A percentile compares a stretch with the other conserved stretches of the same genome.
These are phyloP conservation scores for Bubo blakistoni DNA, from an alignment of 2,113 vertebrate genomes.

Conservation along the genomic window DNA sequence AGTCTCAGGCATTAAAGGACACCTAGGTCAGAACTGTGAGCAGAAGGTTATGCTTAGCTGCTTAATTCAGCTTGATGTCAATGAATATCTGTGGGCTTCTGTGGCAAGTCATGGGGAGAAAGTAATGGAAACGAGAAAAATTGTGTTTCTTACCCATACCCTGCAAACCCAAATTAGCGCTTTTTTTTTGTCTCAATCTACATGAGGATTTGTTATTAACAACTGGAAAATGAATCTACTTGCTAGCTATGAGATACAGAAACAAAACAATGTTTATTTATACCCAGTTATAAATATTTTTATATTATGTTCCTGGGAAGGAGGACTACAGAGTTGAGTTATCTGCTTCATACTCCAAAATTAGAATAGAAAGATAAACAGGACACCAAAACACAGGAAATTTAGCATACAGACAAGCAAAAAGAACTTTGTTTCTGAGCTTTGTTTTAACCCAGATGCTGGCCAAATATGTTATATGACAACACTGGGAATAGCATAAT, in stretches of 20 bases:
- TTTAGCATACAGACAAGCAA: background rate
- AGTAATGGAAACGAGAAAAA: background rate
- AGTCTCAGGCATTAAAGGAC: background rate
- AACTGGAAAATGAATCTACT: background rate
- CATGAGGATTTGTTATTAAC: background rate
- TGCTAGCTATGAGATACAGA: background rate
- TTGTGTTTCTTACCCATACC: background rate
- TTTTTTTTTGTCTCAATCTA: background rate
- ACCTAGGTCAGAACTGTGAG: background rate
- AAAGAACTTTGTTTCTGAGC: background rate
- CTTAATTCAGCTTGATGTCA: background rate
- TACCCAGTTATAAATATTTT: background rate
- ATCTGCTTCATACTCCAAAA: background rate
- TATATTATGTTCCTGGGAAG: background rate
- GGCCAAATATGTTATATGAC: background rate
- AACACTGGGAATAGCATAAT: background rate
- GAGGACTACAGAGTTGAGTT: background rate
- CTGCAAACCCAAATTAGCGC: background rate
- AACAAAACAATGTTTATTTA: background rate
- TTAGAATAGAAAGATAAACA: slow-evolving; percentile 4
- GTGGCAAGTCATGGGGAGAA: background rate
- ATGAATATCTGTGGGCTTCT: background rate
- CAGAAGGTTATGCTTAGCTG: background rate
- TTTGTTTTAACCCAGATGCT: background rate
- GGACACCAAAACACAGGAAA: background rate